phyloP scores from a whole-genome alignment of 2,888 invertebrate species.

The Ganaspis brasiliensis region DNA sequence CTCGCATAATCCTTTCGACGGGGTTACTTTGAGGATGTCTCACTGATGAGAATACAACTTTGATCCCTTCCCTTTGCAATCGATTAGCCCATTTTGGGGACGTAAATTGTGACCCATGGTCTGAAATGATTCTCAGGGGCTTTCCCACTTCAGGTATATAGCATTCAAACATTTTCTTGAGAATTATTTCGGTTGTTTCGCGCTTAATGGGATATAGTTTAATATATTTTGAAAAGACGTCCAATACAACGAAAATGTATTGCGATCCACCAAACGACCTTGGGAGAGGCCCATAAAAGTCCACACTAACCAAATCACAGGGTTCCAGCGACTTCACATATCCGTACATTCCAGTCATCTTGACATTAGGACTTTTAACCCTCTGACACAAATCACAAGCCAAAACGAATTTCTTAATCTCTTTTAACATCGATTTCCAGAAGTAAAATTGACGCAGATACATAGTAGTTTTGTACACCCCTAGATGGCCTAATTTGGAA shows the following conservation, averaged over 20 bases:
- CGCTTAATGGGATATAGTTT: not conserved
- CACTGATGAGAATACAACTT: not conserved
- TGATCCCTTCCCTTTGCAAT: not conserved
- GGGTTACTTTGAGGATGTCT: too few relatives aligned
- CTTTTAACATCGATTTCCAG: not conserved
- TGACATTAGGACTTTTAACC: conserved; percentile 5
- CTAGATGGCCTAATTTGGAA: not conserved
- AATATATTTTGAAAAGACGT: not conserved
- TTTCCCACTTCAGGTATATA: not conserved
- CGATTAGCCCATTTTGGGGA: not conserved
- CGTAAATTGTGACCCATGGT: too few relatives aligned
- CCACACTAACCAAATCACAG: not conserved
- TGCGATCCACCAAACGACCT: not conserved
- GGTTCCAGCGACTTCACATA: not conserved
- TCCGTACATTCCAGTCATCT: not conserved
- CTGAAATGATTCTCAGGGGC: not conserved
- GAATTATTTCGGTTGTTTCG: not conserved
- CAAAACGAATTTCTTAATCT: conserved; percentile 3
- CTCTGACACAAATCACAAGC: conserved; percentile 21
- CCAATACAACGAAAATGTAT: too few relatives aligned
- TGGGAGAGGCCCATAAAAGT: not conserved
- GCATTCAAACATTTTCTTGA: not conserved
- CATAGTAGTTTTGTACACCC: not conserved
- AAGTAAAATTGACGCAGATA: not conserved
- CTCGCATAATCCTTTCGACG: conserved; percentile 57